These are phyloP conservation scores for Xiphydria camelus DNA, from an alignment of 2,888 invertebrate genomes.

Conservation along the genomic window DNA sequence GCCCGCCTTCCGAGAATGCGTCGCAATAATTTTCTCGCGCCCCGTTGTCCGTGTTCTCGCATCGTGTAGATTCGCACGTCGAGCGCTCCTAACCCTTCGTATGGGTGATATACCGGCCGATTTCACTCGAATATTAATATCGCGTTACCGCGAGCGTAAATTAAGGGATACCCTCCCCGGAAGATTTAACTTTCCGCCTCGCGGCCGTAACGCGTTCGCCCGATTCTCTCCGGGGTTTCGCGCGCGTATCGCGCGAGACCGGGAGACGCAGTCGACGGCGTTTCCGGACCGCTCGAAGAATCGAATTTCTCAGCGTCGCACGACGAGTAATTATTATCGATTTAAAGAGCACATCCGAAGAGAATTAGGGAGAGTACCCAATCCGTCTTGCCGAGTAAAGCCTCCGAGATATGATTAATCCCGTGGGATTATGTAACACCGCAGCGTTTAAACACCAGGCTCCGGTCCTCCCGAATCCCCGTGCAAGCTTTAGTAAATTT, in stretches of 20 bases:
- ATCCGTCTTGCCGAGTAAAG: slow-evolving; percentile 39
- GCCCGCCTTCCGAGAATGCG: slow-evolving; percentile 21
- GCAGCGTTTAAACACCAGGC: slow-evolving; percentile 38
- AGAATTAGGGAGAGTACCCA: slow-evolving; percentile 14
- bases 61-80: slow-evolving; percentile 24
- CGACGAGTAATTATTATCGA: slow-evolving; percentile 24
- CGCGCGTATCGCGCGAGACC: no score
- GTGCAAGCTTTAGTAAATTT: slow-evolving; percentile 31
- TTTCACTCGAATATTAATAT: slow-evolving; percentile 34
- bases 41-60: slow-evolving; percentile 26
- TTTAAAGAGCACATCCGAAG: neutral
- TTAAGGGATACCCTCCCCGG: slow-evolving; percentile 8
- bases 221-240: neutral
- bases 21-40: slow-evolving; percentile 26
- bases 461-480: slow-evolving; percentile 27
- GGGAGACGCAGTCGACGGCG: no score
- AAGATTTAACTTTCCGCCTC: slow-evolving; percentile 19
- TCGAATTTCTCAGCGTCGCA: no score
- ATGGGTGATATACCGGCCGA: slow-evolving; percentile 27
- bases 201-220: no score
- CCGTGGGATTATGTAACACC: slow-evolving; percentile 39
- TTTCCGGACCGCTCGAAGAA: no score
- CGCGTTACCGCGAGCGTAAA: slow-evolving; percentile 18
- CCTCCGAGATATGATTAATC: slow-evolving; percentile 36
- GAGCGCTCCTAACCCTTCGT: slow-evolving; percentile 2